Conservation (phyloP, 2,113 vertebrate genomes). For the Chloropsis hardwickii region DNA sequence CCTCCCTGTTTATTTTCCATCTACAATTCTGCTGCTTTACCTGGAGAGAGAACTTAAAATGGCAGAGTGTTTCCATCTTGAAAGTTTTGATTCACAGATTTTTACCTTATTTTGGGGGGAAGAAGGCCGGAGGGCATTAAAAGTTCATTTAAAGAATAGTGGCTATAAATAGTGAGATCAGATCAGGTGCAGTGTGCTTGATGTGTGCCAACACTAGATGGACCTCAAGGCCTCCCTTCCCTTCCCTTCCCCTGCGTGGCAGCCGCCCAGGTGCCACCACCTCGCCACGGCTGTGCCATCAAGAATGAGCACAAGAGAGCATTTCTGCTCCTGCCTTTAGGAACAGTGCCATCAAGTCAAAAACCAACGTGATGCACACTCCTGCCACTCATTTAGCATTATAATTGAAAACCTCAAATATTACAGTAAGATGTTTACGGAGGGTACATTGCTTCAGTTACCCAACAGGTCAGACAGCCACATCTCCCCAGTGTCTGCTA, state of each 20-base stretch:
- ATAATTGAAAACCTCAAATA: neutral
- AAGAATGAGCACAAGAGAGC: neutral
- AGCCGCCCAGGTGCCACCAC: neutral
- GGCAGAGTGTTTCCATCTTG: neutral
- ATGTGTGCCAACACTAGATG: neutral
- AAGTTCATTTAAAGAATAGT: neutral
- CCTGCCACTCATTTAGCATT: neutral
- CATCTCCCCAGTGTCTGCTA: neutral
- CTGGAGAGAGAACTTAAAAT: neutral
- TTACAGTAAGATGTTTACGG: neutral
- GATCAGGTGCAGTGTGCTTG: neutral
- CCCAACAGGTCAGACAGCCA: neutral
- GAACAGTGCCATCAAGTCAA: neutral
- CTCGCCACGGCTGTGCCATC: accelerated
- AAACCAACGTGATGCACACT: neutral
- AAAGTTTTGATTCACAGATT: neutral
- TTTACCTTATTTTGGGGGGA: accelerated
- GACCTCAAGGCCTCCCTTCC: neutral
- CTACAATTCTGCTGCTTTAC: neutral
- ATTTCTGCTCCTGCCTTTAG: neutral
- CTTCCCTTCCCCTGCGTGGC: accelerated
- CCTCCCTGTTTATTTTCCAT: neutral
- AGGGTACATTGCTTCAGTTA: neutral
- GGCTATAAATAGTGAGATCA: neutral
- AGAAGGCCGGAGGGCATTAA: neutral